These are phyloP conservation scores for Hypolimnas misippus DNA, from an alignment of 2,888 invertebrate genomes.

Conservation along the genomic window DNA sequence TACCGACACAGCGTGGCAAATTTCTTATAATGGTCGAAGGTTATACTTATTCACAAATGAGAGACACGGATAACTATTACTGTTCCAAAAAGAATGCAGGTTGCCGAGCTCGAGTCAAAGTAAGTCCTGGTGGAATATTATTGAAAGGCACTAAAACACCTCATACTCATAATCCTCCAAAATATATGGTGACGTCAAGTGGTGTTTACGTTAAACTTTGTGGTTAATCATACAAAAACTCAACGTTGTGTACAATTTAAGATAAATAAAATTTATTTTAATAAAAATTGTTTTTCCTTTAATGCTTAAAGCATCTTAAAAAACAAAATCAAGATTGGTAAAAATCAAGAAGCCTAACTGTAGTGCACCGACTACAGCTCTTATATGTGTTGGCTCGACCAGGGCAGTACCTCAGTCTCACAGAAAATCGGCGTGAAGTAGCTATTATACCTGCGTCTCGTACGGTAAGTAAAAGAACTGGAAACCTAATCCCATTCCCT, in stretches of 20 bases:
- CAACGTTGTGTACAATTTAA: neutral
- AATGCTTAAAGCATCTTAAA: too few relatives aligned
- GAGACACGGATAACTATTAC: constrained; percentile 45
- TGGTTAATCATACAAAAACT: neutral
- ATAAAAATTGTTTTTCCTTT: too few relatives aligned
- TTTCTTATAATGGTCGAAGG: constrained; percentile 48
- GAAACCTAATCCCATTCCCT: too few relatives aligned
- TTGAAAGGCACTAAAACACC: constrained; percentile 16
- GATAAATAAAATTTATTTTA: neutral
- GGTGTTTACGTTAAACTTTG: constrained; percentile 46
- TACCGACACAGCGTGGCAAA: constrained; percentile 39
- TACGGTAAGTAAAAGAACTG: too few relatives aligned
- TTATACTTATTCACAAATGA: constrained; percentile 50
- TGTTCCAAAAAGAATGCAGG: constrained; percentile 53
- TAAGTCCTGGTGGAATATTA: constrained; percentile 37
- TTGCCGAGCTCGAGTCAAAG: constrained; percentile 48
- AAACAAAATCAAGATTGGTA: too few relatives aligned
- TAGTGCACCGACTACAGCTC: too few relatives aligned
- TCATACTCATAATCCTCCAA: constrained; percentile 52
- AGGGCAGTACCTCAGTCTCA: too few relatives aligned
- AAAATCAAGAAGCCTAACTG: too few relatives aligned
- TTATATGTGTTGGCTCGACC: too few relatives aligned
- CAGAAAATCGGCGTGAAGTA: too few relatives aligned
- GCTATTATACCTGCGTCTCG: too few relatives aligned
- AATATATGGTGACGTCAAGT: constrained; percentile 44